A percentile compares a stretch with the other conserved stretches of the same genome.
phyloP scores from a whole-genome alignment of 2,888 invertebrate genomes.

The Euclidia mi region DNA sequence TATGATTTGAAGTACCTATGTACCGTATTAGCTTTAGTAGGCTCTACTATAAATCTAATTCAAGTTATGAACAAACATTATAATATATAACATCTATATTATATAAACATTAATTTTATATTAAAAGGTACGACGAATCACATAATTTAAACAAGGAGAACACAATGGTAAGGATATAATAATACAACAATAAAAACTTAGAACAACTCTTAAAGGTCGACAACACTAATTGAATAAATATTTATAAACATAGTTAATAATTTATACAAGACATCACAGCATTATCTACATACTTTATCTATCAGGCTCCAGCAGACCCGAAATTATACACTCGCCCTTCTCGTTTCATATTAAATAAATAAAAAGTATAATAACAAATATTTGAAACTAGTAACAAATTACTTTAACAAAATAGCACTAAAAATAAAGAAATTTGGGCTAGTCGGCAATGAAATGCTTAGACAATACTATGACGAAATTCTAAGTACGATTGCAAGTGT shows the following conservation, averaged over 20 bases:
- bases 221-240: slow-evolving; percentile 55
- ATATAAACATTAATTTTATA: slow-evolving; percentile 40
- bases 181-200: slow-evolving; percentile 45
- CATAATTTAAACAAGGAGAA: slow-evolving; percentile 28
- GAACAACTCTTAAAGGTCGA: slow-evolving; percentile 61
- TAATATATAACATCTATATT: slow-evolving; percentile 48
- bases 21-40: slow-evolving; percentile 19
- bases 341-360: background rate
- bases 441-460: too few relatives aligned
- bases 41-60: slow-evolving; percentile 36
- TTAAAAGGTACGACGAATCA: slow-evolving; percentile 33
- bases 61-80: slow-evolving; percentile 45
- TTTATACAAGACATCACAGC: slow-evolving; percentile 57
- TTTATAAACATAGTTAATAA: slow-evolving; percentile 45
- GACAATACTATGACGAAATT: too few relatives aligned
- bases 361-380: too few relatives aligned
- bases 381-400: too few relatives aligned
- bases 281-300: slow-evolving; percentile 36
- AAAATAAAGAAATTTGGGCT: too few relatives aligned
- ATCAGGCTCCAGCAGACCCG: background rate
- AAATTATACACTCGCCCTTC: background rate
- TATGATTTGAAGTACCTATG: slow-evolving; percentile 44
- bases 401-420: too few relatives aligned
- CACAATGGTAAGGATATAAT: slow-evolving; percentile 20
- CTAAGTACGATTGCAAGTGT: too few relatives aligned